These are phyloP conservation scores for Meghimatium bilineatum DNA, from an alignment of 2,888 invertebrate genomes.

Conservation along the genomic window DNA sequence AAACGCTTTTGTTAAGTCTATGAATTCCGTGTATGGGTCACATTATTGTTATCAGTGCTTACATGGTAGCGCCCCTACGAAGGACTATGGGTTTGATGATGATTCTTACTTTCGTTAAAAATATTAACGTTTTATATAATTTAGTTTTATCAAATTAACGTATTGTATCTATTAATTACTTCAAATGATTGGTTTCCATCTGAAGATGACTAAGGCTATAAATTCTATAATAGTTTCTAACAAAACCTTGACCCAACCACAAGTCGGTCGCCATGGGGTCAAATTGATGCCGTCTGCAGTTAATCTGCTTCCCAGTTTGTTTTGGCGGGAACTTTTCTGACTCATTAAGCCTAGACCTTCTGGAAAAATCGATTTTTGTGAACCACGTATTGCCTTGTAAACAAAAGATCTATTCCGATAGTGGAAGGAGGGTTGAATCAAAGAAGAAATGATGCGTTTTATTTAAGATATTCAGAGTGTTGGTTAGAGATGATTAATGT, in stretches of 20 bases:
- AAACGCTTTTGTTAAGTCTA: no score
- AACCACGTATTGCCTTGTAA: neutral
- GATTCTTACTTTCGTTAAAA: no score
- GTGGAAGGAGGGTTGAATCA: neutral
- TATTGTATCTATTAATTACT: no score
- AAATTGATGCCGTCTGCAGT: conserved; percentile 17
- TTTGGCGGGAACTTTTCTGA: conserved; percentile 29
- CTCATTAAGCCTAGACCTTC: neutral
- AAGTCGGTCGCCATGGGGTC: conserved; percentile 21
- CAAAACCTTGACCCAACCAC: conserved; percentile 21
- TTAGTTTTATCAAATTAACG: no score
- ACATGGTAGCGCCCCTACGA: no score
- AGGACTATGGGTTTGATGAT: no score
- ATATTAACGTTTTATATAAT: no score
- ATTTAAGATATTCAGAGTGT: no score
- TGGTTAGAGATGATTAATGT: no score
- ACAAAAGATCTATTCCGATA: neutral
- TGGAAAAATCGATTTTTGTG: conserved; percentile 7
- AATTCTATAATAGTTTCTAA: neutral
- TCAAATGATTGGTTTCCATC: neutral
- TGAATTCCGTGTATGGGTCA: no score
- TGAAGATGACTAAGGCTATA: neutral
- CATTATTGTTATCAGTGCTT: no score
- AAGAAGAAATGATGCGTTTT: neutral
- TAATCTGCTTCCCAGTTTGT: neutral